Evolutionary conservation across 1,140 invertebrate genomes (phyloP), one percentile per base, ranked within the genome.

Genomic region (Drosophila sp.): DNA sequence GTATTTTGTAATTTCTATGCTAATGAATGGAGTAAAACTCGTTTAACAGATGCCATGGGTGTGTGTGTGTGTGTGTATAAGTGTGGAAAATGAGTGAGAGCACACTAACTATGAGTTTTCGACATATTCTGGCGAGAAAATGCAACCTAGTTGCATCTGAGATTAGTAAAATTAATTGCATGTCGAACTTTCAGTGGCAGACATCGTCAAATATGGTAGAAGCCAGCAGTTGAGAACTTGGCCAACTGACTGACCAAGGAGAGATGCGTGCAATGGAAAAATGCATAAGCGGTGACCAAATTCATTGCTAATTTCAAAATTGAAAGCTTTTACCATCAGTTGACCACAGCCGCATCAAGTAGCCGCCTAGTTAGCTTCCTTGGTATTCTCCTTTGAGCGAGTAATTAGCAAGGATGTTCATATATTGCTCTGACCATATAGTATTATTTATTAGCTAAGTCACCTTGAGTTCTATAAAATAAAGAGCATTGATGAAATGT

Each of bases 1-100:
- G 21, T 21, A 77, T 86, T 84, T 80, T 66, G 56, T 86, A 86
- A 84, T 80, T 80, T 74, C 57, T 81, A 80, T 86, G 73, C 77
- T 83, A 80, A 77, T 77, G 73, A 86, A 84, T 80, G 73, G 81
- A 58, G 59, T 59, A 27, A 53, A 62, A 46, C 59, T 51, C 50
- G 69, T 51, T 50, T 45, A 13, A 46, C 46, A 29, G n/a, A 8
- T 13, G 58, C 32, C 62, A 62, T 74, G 69, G 69, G 72, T 72
- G 14, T 54, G 48, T 72, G 38, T 41, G 61, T 21, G 45, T 45
- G 72, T 72, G 14, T 54, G 48, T 72, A 29, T 41, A 61, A 16
- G 45, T 45, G 50, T 13, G 36, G 36, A 38, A 38, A 38, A 13
- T 38, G 11, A 41, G 51, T 25, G 45, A 32, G 27, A 32, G 21